phyloP scores from a whole-genome alignment of 2,888 invertebrate genomes.

The Drosophila barbarae region DNA sequence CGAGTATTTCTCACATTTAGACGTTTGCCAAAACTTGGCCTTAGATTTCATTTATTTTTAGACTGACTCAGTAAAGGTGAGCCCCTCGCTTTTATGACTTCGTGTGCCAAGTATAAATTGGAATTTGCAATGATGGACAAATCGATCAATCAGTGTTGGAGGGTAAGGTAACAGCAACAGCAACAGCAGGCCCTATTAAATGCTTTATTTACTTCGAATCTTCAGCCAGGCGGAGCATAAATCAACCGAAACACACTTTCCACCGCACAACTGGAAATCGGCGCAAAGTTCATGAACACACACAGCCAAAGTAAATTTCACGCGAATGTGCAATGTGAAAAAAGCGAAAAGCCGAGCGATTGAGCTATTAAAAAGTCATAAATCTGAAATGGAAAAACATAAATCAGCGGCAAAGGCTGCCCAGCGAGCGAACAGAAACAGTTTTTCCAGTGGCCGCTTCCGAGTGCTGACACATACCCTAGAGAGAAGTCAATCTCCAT shows the following conservation, averaged over 20 bases:
- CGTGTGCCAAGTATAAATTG: slow-evolving; percentile 38
- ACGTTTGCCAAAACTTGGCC: slow-evolving; percentile 39
- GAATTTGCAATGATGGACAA: slow-evolving; percentile 38
- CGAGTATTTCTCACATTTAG: slow-evolving; percentile 35
- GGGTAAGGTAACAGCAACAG: slow-evolving; percentile 4
- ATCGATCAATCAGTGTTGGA: slow-evolving; percentile 54
- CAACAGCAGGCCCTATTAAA: slow-evolving; percentile 49
- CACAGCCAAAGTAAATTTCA: slow-evolving; percentile 64
- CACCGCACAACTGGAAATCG: slow-evolving; percentile 41
- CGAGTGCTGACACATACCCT: slow-evolving; percentile 28
- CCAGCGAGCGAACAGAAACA: slow-evolving; percentile 49
- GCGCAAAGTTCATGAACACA: slow-evolving; percentile 64
- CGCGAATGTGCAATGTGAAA: slow-evolving; percentile 63
- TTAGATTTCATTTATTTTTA: slow-evolving; percentile 27
- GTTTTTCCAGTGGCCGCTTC: slow-evolving; percentile 43
- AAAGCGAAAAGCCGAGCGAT: slow-evolving; percentile 54
- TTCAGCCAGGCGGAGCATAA: slow-evolving; percentile 33
- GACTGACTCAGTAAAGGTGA: slow-evolving; percentile 30
- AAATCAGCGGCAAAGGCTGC: slow-evolving; percentile 63
- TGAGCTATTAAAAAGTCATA: slow-evolving; percentile 73
- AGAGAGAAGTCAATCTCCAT: slow-evolving; percentile 24
- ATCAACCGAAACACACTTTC: slow-evolving; percentile 46
- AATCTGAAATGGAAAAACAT: slow-evolving; percentile 72
- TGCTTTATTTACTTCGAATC: slow-evolving; percentile 47
- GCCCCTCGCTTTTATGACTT: slow-evolving; percentile 23